Conservation (phyloP, 2,797 vertebrate species). For the Onychomys torridus region DNA sequence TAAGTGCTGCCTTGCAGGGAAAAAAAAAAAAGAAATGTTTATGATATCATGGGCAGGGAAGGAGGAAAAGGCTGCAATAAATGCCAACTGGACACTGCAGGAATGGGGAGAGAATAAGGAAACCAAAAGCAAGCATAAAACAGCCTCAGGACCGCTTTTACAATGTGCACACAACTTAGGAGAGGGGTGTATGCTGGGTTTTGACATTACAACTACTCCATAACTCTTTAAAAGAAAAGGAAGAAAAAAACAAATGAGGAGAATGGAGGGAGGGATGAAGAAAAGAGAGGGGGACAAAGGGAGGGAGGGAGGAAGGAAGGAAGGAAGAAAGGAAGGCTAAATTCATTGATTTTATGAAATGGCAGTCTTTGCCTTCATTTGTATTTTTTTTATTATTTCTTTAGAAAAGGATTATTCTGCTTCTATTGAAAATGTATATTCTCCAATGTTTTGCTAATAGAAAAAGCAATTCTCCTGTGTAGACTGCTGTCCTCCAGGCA, state of each 20-base stretch:
- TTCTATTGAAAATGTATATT: background rate
- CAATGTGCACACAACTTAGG: background rate
- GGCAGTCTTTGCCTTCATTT: constrained; percentile 17
- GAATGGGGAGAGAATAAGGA: background rate
- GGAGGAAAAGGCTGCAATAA: background rate
- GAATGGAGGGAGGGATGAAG: background rate
- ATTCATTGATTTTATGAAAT: constrained; percentile 22
- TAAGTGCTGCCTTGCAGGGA: background rate
- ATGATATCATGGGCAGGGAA: background rate
- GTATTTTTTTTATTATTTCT: background rate
- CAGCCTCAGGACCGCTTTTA: background rate
- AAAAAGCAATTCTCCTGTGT: background rate
- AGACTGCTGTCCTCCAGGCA: background rate
- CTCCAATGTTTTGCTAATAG: background rate
- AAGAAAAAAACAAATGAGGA: background rate
- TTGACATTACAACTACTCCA: background rate
- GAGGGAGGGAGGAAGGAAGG: too few relatives aligned
- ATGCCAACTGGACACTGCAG: background rate
- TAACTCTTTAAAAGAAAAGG: background rate
- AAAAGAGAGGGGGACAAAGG: background rate
- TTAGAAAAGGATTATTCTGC: background rate
- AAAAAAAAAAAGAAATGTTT: background rate
- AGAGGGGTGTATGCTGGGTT: background rate
- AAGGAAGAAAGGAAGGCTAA: background rate
- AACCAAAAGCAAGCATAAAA: background rate